A percentile compares a stretch with the other conserved stretches of the same genome.
phyloP scores from a whole-genome alignment of 2,797 vertebrate genomes.

The Hydrocynus forskahlii region DNA sequence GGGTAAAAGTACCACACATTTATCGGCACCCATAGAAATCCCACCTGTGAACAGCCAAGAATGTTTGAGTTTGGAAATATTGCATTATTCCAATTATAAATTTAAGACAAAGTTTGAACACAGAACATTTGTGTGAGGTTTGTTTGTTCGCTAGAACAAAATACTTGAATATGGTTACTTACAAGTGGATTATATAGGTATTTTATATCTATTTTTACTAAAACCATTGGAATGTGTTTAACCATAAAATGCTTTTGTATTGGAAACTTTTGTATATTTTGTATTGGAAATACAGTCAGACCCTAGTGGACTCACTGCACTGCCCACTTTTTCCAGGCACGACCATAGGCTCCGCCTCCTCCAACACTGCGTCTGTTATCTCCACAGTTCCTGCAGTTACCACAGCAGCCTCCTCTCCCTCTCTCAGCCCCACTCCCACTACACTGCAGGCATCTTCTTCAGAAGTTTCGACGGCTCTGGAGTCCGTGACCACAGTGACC shows the following conservation, averaged over 20 bases:
- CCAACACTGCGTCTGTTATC: slow-evolving; percentile 93
- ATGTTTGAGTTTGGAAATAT: no score
- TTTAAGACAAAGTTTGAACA: no score
- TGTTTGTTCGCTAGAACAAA: not conserved
- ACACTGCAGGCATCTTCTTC: slow-evolving; percentile 75
- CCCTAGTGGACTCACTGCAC: not conserved
- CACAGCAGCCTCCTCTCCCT: slow-evolving; percentile 85
- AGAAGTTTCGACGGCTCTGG: slow-evolving; percentile 65
- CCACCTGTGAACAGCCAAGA: no score
- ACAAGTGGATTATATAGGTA: not conserved
- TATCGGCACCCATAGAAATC: no score
- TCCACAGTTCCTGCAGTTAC: slow-evolving; percentile 88
- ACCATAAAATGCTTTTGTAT: not conserved
- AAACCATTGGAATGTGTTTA: not conserved
- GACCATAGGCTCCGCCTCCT: slow-evolving; percentile 80
- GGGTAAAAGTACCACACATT: no score
- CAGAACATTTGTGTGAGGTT: not conserved
- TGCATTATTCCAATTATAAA: no score
- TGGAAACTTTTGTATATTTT: no score
- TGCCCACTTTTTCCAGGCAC: slow-evolving; percentile 77
- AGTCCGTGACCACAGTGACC: slow-evolving; percentile 73
- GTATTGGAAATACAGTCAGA: not conserved
- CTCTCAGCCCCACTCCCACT: slow-evolving; percentile 87
- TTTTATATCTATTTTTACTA: not conserved
- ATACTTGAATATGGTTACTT: not conserved